Percentiles rank a stretch among this genome's conserved stretches.
Evolutionary conservation across 2,888 invertebrate species (phyloP).

Genomic region (Macrophya annulata): DNA sequence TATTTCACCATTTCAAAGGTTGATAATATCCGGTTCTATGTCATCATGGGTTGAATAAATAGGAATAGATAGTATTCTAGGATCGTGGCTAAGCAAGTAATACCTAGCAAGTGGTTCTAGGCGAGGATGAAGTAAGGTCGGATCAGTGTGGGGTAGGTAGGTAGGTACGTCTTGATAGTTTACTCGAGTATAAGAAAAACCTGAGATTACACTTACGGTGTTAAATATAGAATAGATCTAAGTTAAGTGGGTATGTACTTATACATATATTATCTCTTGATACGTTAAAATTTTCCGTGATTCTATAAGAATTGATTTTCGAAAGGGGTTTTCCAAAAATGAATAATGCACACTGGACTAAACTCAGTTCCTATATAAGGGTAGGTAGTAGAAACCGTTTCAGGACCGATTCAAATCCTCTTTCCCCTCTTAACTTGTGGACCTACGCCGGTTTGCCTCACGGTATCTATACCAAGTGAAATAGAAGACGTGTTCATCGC

Average conservation of each 20-base stretch:
- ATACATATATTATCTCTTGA: too few relatives aligned
- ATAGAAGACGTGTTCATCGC: conserved; percentile 49
- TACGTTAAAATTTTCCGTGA: too few relatives aligned
- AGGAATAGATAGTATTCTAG: background rate
- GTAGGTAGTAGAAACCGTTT: background rate
- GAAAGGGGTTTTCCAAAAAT: conserved; percentile 43
- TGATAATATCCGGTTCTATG: background rate
- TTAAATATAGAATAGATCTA: conserved; percentile 12
- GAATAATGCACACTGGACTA: conserved; percentile 54
- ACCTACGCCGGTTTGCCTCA: conserved; percentile 6
- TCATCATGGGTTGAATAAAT: background rate
- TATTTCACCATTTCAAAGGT: too few relatives aligned
- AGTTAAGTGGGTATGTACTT: too few relatives aligned
- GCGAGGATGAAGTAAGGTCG: background rate
- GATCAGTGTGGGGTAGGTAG: background rate
- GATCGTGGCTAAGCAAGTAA: background rate
- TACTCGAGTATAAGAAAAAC: conserved; percentile 19
- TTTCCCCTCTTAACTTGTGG: conserved; percentile 20
- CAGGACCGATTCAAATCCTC: conserved; percentile 45
- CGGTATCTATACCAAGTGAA: conserved; percentile 5
- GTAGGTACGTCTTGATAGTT: conserved; percentile 7
- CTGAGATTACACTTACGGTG: conserved; percentile 36
- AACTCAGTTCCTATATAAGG: background rate
- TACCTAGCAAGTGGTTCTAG: background rate
- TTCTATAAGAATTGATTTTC: conserved; percentile 40